phyloP scores from a whole-genome alignment of 1,140 invertebrate genomes.

The Protaetia brevitarsis region DNA sequence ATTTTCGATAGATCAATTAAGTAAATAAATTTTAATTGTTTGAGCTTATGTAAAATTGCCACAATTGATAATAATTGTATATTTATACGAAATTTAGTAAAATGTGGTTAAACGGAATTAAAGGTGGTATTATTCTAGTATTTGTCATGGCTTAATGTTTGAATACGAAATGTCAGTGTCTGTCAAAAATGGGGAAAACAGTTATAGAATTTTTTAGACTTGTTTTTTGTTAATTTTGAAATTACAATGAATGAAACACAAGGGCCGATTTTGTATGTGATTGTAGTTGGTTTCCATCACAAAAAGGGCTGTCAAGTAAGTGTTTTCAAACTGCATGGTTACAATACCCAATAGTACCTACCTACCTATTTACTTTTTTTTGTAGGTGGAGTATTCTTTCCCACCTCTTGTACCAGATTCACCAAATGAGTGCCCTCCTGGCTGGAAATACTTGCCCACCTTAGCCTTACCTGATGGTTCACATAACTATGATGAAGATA shows the following conservation, averaged over 20 bases:
- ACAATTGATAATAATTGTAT: too few species aligned
- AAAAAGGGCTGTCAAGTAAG: slow-evolving; percentile 92
- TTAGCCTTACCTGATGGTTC: slow-evolving; percentile 95
- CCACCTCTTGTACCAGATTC: slow-evolving; percentile 78
- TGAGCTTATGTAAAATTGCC: too few species aligned
- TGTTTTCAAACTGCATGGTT: too few species aligned
- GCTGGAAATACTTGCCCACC: slow-evolving; percentile 94
- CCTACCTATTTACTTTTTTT: slow-evolving; percentile 26
- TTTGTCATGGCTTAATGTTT: too few species aligned
- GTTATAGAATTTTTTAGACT: neutral
- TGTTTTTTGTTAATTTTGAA: neutral
- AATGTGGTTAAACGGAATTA: too few species aligned
- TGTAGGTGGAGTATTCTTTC: slow-evolving; percentile 93
- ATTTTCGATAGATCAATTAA: too few species aligned
- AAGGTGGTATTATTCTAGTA: too few species aligned
- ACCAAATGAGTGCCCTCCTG: slow-evolving; percentile 81
- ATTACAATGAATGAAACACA: slow-evolving; percentile 29
- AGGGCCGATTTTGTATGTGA: slow-evolving; percentile 78
- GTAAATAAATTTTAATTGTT: too few species aligned
- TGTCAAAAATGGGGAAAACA: neutral
- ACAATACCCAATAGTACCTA: neutral
- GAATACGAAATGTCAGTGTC: neutral
- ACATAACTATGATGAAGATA: slow-evolving; percentile 95
- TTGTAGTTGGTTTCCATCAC: slow-evolving; percentile 94
- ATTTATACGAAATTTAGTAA: too few species aligned